These are phyloP conservation scores for Egretta garzetta DNA, from an alignment of 2,113 vertebrate genomes.

Conservation along the genomic window DNA sequence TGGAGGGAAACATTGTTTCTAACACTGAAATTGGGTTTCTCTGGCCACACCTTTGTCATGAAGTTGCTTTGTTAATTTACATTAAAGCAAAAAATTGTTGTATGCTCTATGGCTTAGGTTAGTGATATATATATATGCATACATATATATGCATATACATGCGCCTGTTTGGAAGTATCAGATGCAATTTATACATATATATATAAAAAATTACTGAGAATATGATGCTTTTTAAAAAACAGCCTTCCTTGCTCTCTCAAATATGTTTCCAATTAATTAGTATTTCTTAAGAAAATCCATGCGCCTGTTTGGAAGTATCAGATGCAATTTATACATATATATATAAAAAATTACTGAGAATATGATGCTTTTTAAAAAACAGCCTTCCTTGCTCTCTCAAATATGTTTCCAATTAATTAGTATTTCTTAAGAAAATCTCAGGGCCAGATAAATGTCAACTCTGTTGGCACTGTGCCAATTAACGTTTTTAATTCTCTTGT, in stretches of 20 bases:
- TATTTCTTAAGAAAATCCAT: background rate
- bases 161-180: background rate
- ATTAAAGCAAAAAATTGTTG: background rate
- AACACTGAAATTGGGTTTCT: background rate
- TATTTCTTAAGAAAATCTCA: background rate
- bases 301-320: background rate
- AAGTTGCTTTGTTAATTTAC: background rate
- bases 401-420: background rate
- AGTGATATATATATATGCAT: background rate
- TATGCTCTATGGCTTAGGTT: background rate
- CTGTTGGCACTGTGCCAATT: background rate
- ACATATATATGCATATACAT: rapidly evolving
- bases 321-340: background rate
- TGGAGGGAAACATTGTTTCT: background rate
- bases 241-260: background rate
- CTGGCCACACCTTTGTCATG: background rate
- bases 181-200: background rate
- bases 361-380: background rate
- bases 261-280: background rate
- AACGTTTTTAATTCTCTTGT: background rate
- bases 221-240: background rate
- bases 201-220: background rate
- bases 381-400: background rate
- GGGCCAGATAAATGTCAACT: background rate
- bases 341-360: background rate